A percentile compares a stretch with the other conserved stretches of the same genome.
Conservation (phyloP, 2,797 vertebrate genomes). For the Margarornis squamiger region DNA sequence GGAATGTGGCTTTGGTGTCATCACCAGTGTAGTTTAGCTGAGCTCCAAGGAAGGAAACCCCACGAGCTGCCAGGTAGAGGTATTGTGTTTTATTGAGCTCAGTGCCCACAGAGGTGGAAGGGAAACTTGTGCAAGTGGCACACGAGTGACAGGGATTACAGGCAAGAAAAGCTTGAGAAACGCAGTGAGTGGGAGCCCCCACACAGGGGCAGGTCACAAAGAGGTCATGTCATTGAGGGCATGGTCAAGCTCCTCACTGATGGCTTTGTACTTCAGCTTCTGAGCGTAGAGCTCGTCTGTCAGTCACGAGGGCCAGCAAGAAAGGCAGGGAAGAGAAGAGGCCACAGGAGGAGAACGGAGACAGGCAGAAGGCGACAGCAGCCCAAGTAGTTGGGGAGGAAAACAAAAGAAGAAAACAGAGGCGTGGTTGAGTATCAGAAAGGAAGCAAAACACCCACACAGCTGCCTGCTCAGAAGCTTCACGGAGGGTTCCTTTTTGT, state of each 20-base stretch:
- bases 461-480: not conserved
- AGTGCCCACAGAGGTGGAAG: not conserved
- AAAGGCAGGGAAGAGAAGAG: slow-evolving; percentile 65
- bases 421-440: not conserved
- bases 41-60: not conserved
- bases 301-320: slow-evolving; percentile 40
- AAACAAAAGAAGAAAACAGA: slow-evolving; percentile 58
- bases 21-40: not conserved
- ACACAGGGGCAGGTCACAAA: slow-evolving; percentile 72
- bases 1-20: fast-evolving
- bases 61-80: not conserved
- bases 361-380: slow-evolving; percentile 46
- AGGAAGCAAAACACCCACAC: not conserved
- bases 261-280: slow-evolving; percentile 96
- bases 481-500: not conserved
- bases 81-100: slow-evolving; percentile 52
- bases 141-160: not conserved
- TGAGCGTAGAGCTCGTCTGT: slow-evolving; percentile 92
- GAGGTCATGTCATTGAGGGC: slow-evolving; percentile 94
- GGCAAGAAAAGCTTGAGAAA: not conserved
- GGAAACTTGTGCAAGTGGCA: not conserved
- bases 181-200: not conserved
- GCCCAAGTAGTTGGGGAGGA: slow-evolving; percentile 45
- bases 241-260: slow-evolving; percentile 94
- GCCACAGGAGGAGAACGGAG: slow-evolving; percentile 8